Evolutionary conservation across 1,140 invertebrate species (phyloP), one percentile per base, ranked within the genome.

Genomic region (Plutomurus gul): DNA sequence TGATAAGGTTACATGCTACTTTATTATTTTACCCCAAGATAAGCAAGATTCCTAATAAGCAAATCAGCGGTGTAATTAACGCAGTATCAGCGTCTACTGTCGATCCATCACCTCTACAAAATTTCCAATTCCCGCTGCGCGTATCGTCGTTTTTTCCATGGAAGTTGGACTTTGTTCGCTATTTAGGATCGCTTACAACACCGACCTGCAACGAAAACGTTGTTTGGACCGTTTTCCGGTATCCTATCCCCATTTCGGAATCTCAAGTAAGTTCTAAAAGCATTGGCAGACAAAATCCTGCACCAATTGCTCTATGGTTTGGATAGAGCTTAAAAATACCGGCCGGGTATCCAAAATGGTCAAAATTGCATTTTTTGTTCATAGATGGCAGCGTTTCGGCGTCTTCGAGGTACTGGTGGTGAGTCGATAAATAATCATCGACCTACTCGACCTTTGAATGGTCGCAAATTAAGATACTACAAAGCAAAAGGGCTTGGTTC

Each of bases 111-210:
- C 7, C 46, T 11, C 27, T 75, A 1, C 60, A 20, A 25, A 46
- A 72, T 22, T 49, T 76, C 27, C 65, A 78, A 27, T 13, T 78
- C 27, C 65, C 79, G 20, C 51, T 85, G 3, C 77, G 43, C 5
- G 16, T 85, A 37, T 37, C 43, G 6, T 78, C 81, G 11, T 65
- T 86, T 7, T 73, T 85, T 49, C 85, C 85, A 6, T 39, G 37
- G 13, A 77, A 81, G 22, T 36, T 46, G 30, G 70, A 81, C 22
- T 87, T 86, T 83, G 89, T 85, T 83, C 84, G 87, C 1, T 90
- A 90, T 83, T 78, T 86, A 33, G 89, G 89, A 0, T 89, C 89
- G 1, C 83, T 90, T n/a, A 90, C 89, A 5, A 79, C 71, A 20
- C 77, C 77, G 43, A 85, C 85, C 0, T 90, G 89, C 78, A 86